Base-by-base conservation (phyloP, 2,113 vertebrate genomes). In the Orientallactaga bullata region DNA sequence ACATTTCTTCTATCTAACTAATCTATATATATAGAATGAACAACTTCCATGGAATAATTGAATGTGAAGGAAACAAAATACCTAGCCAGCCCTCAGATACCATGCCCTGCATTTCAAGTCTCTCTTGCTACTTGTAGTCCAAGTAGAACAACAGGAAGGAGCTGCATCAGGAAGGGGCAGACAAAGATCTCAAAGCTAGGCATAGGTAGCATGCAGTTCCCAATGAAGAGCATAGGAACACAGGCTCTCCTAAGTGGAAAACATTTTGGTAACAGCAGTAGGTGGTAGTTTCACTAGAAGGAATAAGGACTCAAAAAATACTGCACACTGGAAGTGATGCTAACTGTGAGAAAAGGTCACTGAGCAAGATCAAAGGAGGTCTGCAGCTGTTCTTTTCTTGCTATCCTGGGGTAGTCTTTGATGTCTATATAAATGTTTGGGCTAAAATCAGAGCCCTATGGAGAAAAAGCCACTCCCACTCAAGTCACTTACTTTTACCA, bases 341-440 rank as follows among this genome's bases (percentile, higher is more conserved):
- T 85, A 84, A 94, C 65, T 86, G 83, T 86, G 79, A 91, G 90
- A 86, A 94, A 79, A 86, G 76, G 85, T 95, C 93, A 92, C 23
- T 84, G 90, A 95, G 28, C 26, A 88, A 97, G 95, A 96, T 97
- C 95, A 97, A 97, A 97, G 93, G 83, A 80, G 74, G 47, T 35
- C 69, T 87, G 77, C 95, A 97, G 96, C 96, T 96, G 94, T 95
- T 97, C 83, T 90, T 1, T 77, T 63, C 88, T 94, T 47, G n/a
- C 84, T 88, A 78, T 81, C 88, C 93, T 42, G 61, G 88, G 72
- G 71, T 77, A 76, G 90, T 81, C 97, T 97, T 97, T 97, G 97
- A 97, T 96, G 96, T 96, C 90, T 90, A 21, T 73, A 9, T 88
- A 93, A 97, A 85, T 96, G 90, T 95, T 96, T 93, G 85, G 85